These are phyloP conservation scores for Sminthurinus signatus DNA, from an alignment of 1,140 invertebrate species.

Conservation along the genomic window DNA sequence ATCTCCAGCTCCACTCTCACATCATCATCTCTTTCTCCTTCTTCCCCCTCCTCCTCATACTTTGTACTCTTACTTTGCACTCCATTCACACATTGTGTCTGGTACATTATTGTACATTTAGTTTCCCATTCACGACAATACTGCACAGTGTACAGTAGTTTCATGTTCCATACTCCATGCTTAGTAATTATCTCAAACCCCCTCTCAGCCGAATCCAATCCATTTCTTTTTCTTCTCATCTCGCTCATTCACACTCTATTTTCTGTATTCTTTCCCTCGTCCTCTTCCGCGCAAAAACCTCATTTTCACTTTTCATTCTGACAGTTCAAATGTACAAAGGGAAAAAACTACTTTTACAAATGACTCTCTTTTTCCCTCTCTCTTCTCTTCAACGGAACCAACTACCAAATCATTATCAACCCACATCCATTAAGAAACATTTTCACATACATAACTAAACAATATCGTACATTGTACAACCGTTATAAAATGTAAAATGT, in stretches of 20 bases:
- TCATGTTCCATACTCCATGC: background rate
- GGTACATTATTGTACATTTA: no score
- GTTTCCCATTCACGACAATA: no score
- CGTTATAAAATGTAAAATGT: no score
- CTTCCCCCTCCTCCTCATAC: background rate
- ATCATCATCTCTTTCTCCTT: background rate
- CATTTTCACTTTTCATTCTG: conserved; percentile 16
- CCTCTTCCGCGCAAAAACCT: conserved; percentile 3
- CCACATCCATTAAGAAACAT: background rate
- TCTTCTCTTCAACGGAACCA: background rate
- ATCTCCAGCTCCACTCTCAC: background rate
- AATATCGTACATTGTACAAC: no score
- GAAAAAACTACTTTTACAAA: no score
- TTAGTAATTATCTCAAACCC: conserved; percentile 3
- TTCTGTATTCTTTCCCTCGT: no score
- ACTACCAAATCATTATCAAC: background rate
- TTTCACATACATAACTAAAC: no score
- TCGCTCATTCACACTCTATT: background rate
- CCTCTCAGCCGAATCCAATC: conserved; percentile 4
- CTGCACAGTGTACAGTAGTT: no score
- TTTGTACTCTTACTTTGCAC: no score
- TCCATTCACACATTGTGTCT: no score
- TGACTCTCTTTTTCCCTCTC: conserved; percentile 5
- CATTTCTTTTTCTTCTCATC: background rate
- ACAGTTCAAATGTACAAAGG: no score